Base-by-base conservation (phyloP, 1,140 invertebrate species). In the Temnothorax nylanderi region DNA sequence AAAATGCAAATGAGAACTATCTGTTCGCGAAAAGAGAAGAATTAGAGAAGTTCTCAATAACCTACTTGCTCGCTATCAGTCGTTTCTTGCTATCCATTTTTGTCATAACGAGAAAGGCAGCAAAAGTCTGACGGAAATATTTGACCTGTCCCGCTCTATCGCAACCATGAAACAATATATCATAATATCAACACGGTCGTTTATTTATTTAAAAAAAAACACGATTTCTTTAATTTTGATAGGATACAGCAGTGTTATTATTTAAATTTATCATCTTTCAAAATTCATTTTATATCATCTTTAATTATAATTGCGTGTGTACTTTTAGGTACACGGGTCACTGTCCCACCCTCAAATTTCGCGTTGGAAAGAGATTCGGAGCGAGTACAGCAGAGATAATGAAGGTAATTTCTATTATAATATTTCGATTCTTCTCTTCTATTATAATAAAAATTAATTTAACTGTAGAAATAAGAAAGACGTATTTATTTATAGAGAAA, bases 291-390 rank as follows among this genome's bases (percentile, higher is more conserved):
- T 10, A 8, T 21, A 1, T 6, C 47, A 65, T 0, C 1, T 64
- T 47, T 32, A 76, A 0, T 76, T 37, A 0, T 41, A 60, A 8
- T n/a, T 58, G 11, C 18, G 0, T 67, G 21, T 6, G 6, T 65
- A 49, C 75, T 90, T 95, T 93, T 94, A 97, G 97, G 82, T 97
- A 97, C 90, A 97, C 97, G 3, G 97, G 97, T n/a, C 97, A 97
- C 89, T 97, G 97, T 95, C 97, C 97, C 56, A 97, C 97, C 51
- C 94, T 97, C 34, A 97, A 97, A 89, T 97, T 97, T 89, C 96
- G 96, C 85, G 97, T 96, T 91, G 97, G 97, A 41, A 97, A 97
- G 93, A 96, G 97, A 93, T 97, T 97, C 93, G 97, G 97, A 32
- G 96, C 96, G 69, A 97, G 96, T 87, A 97, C 97, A 6, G 95